phyloP scores from a whole-genome alignment of 2,888 invertebrate genomes.

The Leucophenga montana region DNA sequence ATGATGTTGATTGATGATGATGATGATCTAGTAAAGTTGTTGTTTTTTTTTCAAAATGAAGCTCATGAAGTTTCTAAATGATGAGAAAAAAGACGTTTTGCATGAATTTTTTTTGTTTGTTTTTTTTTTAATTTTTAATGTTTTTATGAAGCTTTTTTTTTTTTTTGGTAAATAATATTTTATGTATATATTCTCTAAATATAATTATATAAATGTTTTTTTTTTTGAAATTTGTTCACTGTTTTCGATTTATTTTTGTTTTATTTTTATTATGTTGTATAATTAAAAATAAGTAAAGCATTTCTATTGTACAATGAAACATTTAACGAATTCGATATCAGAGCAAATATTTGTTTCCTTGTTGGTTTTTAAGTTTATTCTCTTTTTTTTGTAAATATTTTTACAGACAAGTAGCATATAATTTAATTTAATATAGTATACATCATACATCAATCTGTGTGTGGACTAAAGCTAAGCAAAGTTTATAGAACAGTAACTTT shows the following conservation, averaged over 20 bases:
- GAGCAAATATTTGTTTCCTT: slow-evolving; percentile 20
- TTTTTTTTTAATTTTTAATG: slow-evolving; percentile 17
- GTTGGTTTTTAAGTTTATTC: slow-evolving; percentile 52
- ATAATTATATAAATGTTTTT: slow-evolving; percentile 54
- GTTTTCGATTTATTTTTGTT: slow-evolving; percentile 51
- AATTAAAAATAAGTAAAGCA: slow-evolving; percentile 60
- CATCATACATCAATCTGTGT: slow-evolving; percentile 51
- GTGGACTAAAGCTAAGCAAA: slow-evolving; percentile 57
- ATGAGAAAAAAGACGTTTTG: slow-evolving; percentile 21
- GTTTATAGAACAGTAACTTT: slow-evolving; percentile 17
- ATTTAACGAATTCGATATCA: slow-evolving; percentile 59
- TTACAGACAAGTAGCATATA: slow-evolving; percentile 56
- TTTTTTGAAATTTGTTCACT: slow-evolving; percentile 56
- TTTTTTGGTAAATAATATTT: slow-evolving; percentile 33
- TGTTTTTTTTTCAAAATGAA: not conserved
- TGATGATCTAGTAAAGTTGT: not conserved
- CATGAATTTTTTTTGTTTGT: slow-evolving; percentile 27
- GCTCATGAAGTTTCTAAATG: not conserved
- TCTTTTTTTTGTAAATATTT: slow-evolving; percentile 51
- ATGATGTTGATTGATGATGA: slow-evolving; percentile 33
- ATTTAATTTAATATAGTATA: slow-evolving; percentile 46
- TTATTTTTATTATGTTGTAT: slow-evolving; percentile 39
- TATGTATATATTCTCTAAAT: slow-evolving; percentile 55
- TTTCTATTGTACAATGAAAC: slow-evolving; percentile 69
- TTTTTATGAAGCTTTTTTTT: slow-evolving; percentile 10